Base-by-base conservation (phyloP, 1,140 invertebrate species). In the Venturia canescens region DNA sequence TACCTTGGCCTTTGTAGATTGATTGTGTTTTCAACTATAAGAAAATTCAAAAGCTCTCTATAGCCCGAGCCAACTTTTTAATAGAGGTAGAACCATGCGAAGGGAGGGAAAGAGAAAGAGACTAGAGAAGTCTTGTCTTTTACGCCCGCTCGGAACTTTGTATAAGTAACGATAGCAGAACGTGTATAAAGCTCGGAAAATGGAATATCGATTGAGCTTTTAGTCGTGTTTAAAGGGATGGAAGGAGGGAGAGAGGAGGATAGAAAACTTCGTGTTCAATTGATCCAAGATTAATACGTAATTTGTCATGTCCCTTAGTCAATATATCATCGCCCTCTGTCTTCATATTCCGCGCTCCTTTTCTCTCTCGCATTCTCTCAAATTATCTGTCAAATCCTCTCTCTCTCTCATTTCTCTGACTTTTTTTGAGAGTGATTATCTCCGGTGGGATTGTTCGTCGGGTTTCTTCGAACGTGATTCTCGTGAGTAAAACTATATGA, bases 181-280 rank as follows among this genome's bases (percentile, higher is more conserved):
- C 38, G 70, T 31, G 26, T 57, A 74, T 74, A 75, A 81, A 82
- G 63, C 75, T 60, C 69, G 70, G 80, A 75, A 81, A 81, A 82
- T 78, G 63, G 63, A 80, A 69, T 80, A 80, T 80, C 79, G 79
- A 80, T 80, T 80, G 72, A 71, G 53, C 44, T 72, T 72, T 72
- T 34, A 50, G 67, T 34, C 70, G 23, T 44, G 34, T 44, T 72
- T 26, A 48, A 74, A 48, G 15, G 31, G 23, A 50, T n/a, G 27
- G 53, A 18, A 23, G 3, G 53, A 57, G 53, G 53, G 66, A 15
- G 27, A 34, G 16, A n/a, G 27, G 26, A 26, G 7, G 27, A 3
- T 31, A 16, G 34, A 34, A 50, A 31, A 26, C 34, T 6, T 26
- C 13, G 48, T 21, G 26, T 48, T 5, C 23, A 74, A 74, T 57